phyloP scores from a whole-genome alignment of 1,140 invertebrate species.

The Anthonomus grandis region DNA sequence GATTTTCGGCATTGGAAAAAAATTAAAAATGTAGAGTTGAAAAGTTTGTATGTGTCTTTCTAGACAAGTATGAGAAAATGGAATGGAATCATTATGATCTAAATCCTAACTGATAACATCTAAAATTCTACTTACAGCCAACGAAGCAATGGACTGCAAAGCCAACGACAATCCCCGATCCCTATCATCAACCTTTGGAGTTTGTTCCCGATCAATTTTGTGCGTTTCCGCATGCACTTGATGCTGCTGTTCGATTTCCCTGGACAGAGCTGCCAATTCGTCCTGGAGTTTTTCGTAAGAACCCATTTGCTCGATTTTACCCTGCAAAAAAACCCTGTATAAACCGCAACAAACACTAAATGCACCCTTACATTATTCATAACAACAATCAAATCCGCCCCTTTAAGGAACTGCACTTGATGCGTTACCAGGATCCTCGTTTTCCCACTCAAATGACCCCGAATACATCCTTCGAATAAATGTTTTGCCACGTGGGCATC shows the following conservation, averaged over 20 bases:
- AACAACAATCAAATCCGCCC: conserved; percentile 67
- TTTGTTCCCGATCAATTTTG: conserved; percentile 24
- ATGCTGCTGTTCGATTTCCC: conserved; percentile 21
- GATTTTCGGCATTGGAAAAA: too few species aligned
- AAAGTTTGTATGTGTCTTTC: too few species aligned
- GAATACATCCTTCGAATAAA: conserved; percentile 67
- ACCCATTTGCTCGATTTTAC: conserved; percentile 48
- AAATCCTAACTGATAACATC: too few species aligned
- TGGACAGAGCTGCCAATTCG: conserved; percentile 33
- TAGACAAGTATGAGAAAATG: too few species aligned
- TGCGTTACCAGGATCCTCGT: conserved; percentile 77
- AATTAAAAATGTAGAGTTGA: too few species aligned
- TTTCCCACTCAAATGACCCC: conserved; percentile 49
- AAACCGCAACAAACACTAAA: neutral
- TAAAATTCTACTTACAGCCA: conserved; percentile 27
- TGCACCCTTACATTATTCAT: conserved; percentile 62
- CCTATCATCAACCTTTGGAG: conserved; percentile 20
- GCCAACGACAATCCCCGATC: conserved; percentile 16
- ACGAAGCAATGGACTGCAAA: conserved; percentile 27
- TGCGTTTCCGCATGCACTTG: conserved; percentile 15
- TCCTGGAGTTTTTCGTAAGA: conserved; percentile 44
- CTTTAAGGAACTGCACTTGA: conserved; percentile 75
- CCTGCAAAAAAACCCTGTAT: conserved; percentile 30
- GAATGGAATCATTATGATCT: too few species aligned
- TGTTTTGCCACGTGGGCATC: conserved; percentile 71